Percentiles rank a stretch among this genome's conserved stretches.
Conservation (phyloP, 2,888 invertebrate species). For the Oscheius sp. region DNA sequence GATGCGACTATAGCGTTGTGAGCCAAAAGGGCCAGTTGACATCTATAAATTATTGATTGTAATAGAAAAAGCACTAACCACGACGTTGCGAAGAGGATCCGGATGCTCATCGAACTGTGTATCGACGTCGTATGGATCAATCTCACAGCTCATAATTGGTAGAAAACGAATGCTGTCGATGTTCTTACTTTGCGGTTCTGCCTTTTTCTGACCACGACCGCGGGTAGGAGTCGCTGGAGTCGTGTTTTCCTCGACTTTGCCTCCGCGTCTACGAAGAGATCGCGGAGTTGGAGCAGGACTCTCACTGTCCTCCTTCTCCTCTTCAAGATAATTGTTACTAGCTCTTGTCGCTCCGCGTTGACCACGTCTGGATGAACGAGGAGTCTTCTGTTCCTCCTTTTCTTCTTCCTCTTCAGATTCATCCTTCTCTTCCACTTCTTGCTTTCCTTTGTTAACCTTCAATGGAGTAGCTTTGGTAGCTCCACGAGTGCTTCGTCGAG, state of each 20-base stretch:
- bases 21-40: slow-evolving; percentile 55
- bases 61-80: too few species aligned
- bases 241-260: neutral
- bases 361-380: too few species aligned
- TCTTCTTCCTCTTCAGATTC: neutral
- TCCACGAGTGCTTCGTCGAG: neutral
- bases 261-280: neutral
- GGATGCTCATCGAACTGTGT: slow-evolving; percentile 61
- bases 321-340: too few species aligned
- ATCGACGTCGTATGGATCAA: slow-evolving; percentile 62
- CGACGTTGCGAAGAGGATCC: slow-evolving; percentile 61
- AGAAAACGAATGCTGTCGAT: too few species aligned
- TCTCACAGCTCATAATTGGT: neutral
- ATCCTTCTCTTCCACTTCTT: neutral
- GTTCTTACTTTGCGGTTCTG: too few species aligned
- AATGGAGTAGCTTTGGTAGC: neutral
- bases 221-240: neutral
- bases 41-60: slow-evolving; percentile 44
- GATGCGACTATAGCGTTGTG: slow-evolving; percentile 47
- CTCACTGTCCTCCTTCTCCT: neutral
- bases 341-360: too few species aligned
- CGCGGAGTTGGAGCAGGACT: neutral
- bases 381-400: slow-evolving; percentile 18
- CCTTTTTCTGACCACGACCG: neutral
- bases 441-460: too few species aligned